Percentiles rank a stretch among this genome's conserved stretches.
These are phyloP conservation scores for Agrypnia vestita DNA, from an alignment of 1,140 invertebrate species.

Conservation along the genomic window DNA sequence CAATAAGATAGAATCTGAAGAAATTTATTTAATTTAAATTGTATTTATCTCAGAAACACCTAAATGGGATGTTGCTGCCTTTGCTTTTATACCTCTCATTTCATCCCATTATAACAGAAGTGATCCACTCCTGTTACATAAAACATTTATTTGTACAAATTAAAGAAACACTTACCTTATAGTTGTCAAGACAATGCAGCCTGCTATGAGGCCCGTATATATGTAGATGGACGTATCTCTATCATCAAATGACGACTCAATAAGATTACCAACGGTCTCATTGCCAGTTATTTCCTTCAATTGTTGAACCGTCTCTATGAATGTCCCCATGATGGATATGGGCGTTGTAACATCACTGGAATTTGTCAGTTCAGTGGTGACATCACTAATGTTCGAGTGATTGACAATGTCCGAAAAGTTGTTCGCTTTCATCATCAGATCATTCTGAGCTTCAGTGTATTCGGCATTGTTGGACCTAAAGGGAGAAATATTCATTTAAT, in stretches of 20 bases:
- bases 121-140: no score
- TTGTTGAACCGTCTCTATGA: constrained; percentile 28
- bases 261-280: constrained; percentile 38
- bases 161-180: constrained; percentile 63
- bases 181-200: constrained; percentile 75
- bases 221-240: constrained; percentile 73
- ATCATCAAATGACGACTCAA: constrained; percentile 53
- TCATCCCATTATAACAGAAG: no score
- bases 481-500: not conserved
- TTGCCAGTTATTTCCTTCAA: not conserved
- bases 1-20: no score
- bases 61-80: no score
- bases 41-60: no score
- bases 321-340: constrained; percentile 50
- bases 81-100: no score
- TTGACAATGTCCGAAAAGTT: not conserved
- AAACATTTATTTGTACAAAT: not conserved
- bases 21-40: no score
- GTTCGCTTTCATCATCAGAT: not conserved
- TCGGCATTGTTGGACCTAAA: constrained; percentile 54
- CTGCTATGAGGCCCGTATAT: constrained; percentile 72
- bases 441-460: constrained; percentile 13
- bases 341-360: no score
- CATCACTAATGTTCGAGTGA: not conserved
- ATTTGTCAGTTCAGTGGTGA: constrained; percentile 61